These are phyloP conservation scores for Coptodon bakossiorum DNA, from an alignment of 2,113 vertebrate species.

Conservation along the genomic window DNA sequence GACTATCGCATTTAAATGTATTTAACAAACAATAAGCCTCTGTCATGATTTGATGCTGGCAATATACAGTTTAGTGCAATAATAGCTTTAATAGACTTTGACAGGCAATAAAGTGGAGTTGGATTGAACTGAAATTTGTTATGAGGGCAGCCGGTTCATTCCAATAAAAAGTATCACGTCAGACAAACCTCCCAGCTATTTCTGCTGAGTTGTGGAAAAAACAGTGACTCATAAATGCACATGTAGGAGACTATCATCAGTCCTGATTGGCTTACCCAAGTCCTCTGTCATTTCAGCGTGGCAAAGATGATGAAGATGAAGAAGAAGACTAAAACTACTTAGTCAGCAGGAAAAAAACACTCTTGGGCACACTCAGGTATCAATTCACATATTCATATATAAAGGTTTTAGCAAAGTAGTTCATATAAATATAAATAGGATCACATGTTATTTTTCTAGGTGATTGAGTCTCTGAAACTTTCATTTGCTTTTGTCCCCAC, in stretches of 20 bases:
- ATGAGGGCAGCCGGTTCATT: background rate
- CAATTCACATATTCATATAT: background rate
- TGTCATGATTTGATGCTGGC: background rate
- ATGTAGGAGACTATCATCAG: background rate
- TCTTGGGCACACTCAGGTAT: background rate
- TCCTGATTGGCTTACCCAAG: conserved; percentile 11
- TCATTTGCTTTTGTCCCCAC: background rate
- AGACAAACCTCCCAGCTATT: background rate
- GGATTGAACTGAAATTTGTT: background rate
- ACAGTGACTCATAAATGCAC: background rate
- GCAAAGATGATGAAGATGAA: conserved; percentile 51
- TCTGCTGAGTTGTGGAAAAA: background rate
- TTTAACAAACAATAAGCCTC: background rate
- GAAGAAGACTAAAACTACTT: conserved; percentile 38
- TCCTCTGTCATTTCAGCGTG: conserved; percentile 46
- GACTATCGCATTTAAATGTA: background rate
- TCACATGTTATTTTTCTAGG: background rate
- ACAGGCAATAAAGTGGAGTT: background rate
- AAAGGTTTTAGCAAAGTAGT: background rate
- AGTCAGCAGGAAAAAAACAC: conserved; percentile 8
- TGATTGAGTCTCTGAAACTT: background rate
- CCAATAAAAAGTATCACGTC: background rate
- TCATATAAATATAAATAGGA: background rate
- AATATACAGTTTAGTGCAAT: background rate
- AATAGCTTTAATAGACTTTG: background rate